A percentile compares a stretch with the other conserved stretches of the same genome.
Evolutionary conservation across 2,888 invertebrate genomes (phyloP).

Genomic region (Xylota segnis): DNA sequence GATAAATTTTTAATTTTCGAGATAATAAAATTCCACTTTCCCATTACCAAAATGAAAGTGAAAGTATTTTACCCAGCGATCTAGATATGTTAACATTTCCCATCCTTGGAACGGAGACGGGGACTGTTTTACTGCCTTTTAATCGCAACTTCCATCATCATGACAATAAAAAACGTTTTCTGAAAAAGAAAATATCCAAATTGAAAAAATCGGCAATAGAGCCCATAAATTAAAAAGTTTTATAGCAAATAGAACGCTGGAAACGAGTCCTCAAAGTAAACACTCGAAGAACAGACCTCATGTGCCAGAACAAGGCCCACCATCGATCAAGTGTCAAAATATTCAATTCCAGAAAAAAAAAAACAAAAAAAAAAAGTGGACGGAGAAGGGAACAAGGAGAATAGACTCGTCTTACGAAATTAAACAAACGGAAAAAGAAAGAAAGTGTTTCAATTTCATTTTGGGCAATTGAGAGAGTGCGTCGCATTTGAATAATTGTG

Average conservation of each 20-base stretch:
- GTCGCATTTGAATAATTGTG: slow-evolving; percentile 74
- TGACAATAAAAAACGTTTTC: slow-evolving; percentile 49
- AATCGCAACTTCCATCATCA: slow-evolving; percentile 65
- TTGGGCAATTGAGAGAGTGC: slow-evolving; percentile 65
- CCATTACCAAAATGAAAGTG: not conserved
- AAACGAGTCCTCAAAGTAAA: slow-evolving; percentile 66
- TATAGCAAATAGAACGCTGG: slow-evolving; percentile 59
- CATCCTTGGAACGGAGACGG: slow-evolving; percentile 9
- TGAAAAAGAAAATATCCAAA: slow-evolving; percentile 35
- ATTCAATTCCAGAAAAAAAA: slow-evolving; percentile 46
- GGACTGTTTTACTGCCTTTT: slow-evolving; percentile 71
- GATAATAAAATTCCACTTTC: slow-evolving; percentile 7
- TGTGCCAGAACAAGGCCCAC: slow-evolving; percentile 63
- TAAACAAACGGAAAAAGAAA: slow-evolving; percentile 65
- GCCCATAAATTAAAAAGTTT: slow-evolving; percentile 74
- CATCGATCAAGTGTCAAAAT: slow-evolving; percentile 76
- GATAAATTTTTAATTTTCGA: not conserved
- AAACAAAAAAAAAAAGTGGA: slow-evolving; percentile 14
- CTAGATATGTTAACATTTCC: slow-evolving; percentile 38
- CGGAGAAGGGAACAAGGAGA: not conserved
- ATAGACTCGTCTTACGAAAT: slow-evolving; percentile 37
- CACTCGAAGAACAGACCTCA: slow-evolving; percentile 57
- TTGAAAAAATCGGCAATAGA: slow-evolving; percentile 69
- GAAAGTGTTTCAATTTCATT: slow-evolving; percentile 74
- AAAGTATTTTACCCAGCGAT: slow-evolving; percentile 21